A percentile compares a stretch with the other conserved stretches of the same genome.
Conservation (phyloP, 2,113 vertebrate species). For the Chauna torquata region DNA sequence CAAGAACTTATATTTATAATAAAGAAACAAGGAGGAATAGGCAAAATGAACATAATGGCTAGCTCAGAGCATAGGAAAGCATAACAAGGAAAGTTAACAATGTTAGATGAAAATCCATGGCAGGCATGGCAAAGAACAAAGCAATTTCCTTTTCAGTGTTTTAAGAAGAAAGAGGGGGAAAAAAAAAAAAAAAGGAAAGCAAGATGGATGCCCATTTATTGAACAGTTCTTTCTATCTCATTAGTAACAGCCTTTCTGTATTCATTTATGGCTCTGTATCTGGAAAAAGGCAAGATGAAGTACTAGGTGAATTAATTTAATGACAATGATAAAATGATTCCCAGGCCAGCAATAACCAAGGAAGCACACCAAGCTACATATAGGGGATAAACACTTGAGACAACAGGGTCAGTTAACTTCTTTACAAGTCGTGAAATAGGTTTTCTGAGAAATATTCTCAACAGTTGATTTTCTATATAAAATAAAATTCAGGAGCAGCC, state of each 20-base stretch:
- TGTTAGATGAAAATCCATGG: neutral
- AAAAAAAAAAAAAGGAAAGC: neutral
- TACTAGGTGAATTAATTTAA: neutral
- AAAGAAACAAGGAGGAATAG: neutral
- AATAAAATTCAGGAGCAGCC: neutral
- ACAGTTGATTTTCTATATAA: neutral
- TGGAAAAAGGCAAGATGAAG: neutral
- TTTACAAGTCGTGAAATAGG: neutral
- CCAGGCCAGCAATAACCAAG: neutral
- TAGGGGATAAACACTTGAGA: neutral
- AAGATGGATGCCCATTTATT: neutral
- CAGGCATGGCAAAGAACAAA: neutral
- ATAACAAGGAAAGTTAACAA: neutral
- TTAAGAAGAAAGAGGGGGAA: neutral
- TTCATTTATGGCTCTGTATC: neutral
- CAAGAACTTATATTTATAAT: neutral
- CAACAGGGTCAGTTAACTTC: neutral
- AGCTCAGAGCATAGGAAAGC: neutral
- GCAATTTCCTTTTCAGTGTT: neutral
- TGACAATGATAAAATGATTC: neutral
- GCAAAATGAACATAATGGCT: neutral
- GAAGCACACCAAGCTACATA: neutral
- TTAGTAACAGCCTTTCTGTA: neutral
- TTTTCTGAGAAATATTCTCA: neutral
- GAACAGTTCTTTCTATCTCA: neutral